Conservation (phyloP, 2,797 vertebrate species). For the Denticeps clupeoides region DNA sequence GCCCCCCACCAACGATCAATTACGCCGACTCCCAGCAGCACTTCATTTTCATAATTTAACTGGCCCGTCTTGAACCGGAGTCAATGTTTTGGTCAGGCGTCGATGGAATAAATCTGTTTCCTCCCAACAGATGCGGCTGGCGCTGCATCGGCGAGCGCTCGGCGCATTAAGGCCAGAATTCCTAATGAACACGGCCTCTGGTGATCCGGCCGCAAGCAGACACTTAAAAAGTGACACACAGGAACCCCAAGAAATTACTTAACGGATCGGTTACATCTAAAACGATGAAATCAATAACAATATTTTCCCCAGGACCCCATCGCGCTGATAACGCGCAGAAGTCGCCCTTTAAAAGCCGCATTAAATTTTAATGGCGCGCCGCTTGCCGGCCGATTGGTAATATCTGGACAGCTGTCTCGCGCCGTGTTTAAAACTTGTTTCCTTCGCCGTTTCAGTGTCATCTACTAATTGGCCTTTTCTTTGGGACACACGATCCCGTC, state of each 20-base stretch:
- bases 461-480: conserved; percentile 59
- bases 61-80: conserved; percentile 33
- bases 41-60: conserved; percentile 77
- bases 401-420: conserved; percentile 82
- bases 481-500: conserved; percentile 41
- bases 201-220: conserved; percentile 57
- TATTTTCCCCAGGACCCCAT: conserved; percentile 84
- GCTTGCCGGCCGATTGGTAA: conserved; percentile 79
- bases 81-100: conserved; percentile 56
- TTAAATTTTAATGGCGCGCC: conserved; percentile 87
- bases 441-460: conserved; percentile 73
- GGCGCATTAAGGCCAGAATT: conserved; percentile 66
- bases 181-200: conserved; percentile 61
- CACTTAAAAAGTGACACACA: conserved; percentile 65
- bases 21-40: conserved; percentile 49
- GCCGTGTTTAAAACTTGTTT: conserved; percentile 75
- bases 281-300: conserved; percentile 94
- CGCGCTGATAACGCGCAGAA: conserved; percentile 73
- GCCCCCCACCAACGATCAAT: conserved; percentile 57
- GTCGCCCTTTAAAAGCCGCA: conserved; percentile 79
- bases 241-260: conserved; percentile 76
- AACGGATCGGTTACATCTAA: conserved; percentile 89
- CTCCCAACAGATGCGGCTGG: conserved; percentile 69
- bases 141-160: conserved; percentile 58
- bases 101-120: conserved; percentile 54